Evolutionary conservation across 2,113 vertebrate species (phyloP), one percentile per base, ranked within the genome.

Genomic region (Oenanthe melanoleuca): DNA sequence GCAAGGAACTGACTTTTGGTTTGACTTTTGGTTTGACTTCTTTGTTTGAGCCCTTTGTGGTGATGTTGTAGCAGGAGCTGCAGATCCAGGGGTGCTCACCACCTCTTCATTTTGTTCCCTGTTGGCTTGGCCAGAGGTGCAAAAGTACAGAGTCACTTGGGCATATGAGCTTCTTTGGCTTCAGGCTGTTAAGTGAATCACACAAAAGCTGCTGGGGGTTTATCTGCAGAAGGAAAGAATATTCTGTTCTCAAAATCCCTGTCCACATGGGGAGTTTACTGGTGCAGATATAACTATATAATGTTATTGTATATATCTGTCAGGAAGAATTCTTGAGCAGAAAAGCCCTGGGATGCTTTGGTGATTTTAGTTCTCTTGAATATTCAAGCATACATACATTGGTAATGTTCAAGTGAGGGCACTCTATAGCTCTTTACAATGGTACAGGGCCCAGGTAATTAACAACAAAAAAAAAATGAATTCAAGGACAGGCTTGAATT

Each of bases 1-100:
- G 67, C 86, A 34, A 92, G 70, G 77, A 90, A 16, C 71, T 94
- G 79, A 79, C 89, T 92, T 95, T 33, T 84, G 94, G 86, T 72
- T 87, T 45, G 44, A 45, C 44, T 44, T 44, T 44, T 14, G 14
- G 19, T 44, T 44, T 44, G 44, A 20, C 44, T 45, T 45, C 20
- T 45, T 45, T 45, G 44, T 45, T 45, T 45, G 3, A 86, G 91
- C 29, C 45, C 57, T 88, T 93, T 92, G 81, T 77, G 14, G 38
- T 61, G 25, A 37, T 49, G 80, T 44, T 86, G 38, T 84, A 17
- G 55, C 7, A 5, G 61, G 69, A 93, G 15, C 70, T 80, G 6
- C 2, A 1, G 53, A 40, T 56, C 45, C 49, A n/a, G 0, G 53
- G n/a, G 29, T 34, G 63, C 40, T 81, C 73, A 71, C 40, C 61